These are phyloP conservation scores for Trichacis sp. DNA, from an alignment of 2,888 invertebrate genomes.

Conservation along the genomic window DNA sequence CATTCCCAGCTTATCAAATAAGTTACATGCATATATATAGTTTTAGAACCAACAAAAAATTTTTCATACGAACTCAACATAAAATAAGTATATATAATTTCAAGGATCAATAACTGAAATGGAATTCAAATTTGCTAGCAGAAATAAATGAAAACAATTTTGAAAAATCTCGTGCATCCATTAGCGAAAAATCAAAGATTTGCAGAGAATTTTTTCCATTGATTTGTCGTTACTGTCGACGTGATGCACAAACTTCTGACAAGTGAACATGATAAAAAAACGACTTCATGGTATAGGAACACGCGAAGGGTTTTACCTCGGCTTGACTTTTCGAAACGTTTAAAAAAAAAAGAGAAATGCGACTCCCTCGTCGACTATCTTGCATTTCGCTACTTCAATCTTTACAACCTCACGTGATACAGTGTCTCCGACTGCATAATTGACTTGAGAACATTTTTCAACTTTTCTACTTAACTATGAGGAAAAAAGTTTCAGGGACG, in stretches of 20 bases:
- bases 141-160: too few relatives aligned
- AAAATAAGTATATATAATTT: too few relatives aligned
- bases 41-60: too few relatives aligned
- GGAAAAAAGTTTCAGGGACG: constrained; percentile 30
- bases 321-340: constrained; percentile 3
- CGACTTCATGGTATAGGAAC: constrained; percentile 21
- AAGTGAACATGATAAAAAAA: constrained; percentile 20
- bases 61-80: too few relatives aligned
- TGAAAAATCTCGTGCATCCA: too few relatives aligned
- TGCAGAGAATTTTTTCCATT: constrained; percentile 43
- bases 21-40: too few relatives aligned
- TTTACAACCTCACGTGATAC: constrained; percentile 1
- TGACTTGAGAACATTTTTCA: constrained; percentile 17
- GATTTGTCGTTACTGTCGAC: constrained; percentile 56
- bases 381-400: background rate
- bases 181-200: too few relatives aligned
- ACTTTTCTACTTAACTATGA: constrained; percentile 3
- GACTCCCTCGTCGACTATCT: constrained; percentile 2
- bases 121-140: too few relatives aligned
- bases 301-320: constrained; percentile 43
- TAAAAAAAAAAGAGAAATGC: background rate
- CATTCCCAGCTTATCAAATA: too few relatives aligned
- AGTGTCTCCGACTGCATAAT: constrained; percentile 30
- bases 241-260: constrained; percentile 44
- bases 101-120: too few relatives aligned